Evolutionary conservation across 2,797 vertebrate species (phyloP).

Genomic region (Phrynocephalus forsythii): DNA sequence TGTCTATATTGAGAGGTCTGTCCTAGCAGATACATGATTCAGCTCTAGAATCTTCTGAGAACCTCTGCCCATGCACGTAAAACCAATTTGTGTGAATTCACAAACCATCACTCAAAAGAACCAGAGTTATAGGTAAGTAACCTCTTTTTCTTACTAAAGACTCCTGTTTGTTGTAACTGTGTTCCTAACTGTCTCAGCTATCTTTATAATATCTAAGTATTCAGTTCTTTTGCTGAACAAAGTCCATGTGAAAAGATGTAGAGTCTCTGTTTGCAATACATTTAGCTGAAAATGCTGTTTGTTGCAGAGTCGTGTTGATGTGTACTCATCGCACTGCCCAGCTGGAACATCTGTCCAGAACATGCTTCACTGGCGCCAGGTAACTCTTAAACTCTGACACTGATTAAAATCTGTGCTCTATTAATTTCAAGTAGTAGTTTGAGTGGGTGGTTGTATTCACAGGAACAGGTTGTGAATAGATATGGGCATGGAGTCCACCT

Average conservation of each 20-base stretch:
- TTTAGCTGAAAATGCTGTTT: not conserved
- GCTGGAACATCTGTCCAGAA: slow-evolving; percentile 73
- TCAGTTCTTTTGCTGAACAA: not conserved
- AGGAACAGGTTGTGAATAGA: not conserved
- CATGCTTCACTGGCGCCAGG: slow-evolving; percentile 65
- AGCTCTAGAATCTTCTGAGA: too few relatives aligned
- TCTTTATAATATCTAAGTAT: not conserved
- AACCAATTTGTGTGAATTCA: too few relatives aligned
- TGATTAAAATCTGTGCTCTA: not conserved
- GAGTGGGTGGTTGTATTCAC: not conserved
- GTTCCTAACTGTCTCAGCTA: not conserved
- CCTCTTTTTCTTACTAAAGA: too few relatives aligned
- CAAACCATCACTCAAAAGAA: too few relatives aligned
- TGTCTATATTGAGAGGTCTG: too few relatives aligned
- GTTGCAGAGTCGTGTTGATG: slow-evolving; percentile 65
- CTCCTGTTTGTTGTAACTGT: not conserved
- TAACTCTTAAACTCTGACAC: not conserved
- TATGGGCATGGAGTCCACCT: not conserved
- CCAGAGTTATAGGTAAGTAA: too few relatives aligned
- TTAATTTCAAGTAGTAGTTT: not conserved
- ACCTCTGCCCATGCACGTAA: too few relatives aligned
- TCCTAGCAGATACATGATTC: too few relatives aligned
- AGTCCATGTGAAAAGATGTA: not conserved
- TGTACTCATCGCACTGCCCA: slow-evolving; percentile 72
- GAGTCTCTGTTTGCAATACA: not conserved